These are phyloP conservation scores for Neocloeon triangulifer DNA, from an alignment of 1,140 invertebrate species.

Conservation along the genomic window DNA sequence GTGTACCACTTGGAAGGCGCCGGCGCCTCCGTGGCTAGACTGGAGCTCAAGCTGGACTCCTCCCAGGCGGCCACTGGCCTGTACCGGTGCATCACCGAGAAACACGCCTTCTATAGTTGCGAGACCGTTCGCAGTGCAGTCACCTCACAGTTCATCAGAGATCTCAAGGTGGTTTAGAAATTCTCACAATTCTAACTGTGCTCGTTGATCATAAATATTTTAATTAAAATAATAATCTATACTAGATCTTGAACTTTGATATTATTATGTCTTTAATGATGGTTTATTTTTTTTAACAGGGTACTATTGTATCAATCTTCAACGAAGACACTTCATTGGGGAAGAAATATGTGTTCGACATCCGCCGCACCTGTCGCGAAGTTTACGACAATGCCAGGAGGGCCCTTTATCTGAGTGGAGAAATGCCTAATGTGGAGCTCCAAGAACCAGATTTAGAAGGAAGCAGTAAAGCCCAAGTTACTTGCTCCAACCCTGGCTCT, in stretches of 20 bases:
- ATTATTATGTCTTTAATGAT: constrained; percentile 1
- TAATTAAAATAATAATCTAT: background rate
- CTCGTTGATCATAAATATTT: background rate
- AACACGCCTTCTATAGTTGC: constrained; percentile 78
- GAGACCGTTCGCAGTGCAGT: constrained; percentile 71
- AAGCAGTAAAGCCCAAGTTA: background rate
- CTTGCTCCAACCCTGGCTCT: background rate
- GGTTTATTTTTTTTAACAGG: constrained; percentile 19
- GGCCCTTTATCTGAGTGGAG: constrained; percentile 27
- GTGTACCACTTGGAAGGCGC: constrained; percentile 40
- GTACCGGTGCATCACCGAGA: constrained; percentile 73
- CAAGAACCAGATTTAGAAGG: background rate
- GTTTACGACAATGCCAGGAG: constrained; percentile 66
- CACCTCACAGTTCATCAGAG: constrained; percentile 65
- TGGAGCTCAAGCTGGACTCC: constrained; percentile 61
- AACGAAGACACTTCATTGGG: constrained; percentile 68
- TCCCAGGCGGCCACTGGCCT: constrained; percentile 51
- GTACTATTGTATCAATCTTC: constrained; percentile 76
- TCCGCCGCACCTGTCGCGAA: constrained; percentile 61
- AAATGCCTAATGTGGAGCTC: background rate
- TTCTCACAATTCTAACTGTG: constrained; percentile 3
- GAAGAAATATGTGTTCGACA: constrained; percentile 76
- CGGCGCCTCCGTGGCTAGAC: constrained; percentile 17
- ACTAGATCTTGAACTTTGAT: background rate
- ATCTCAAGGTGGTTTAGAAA: constrained; percentile 50